Base-by-base conservation (phyloP, 1,140 invertebrate genomes). In the Hyles euphorbiae region DNA sequence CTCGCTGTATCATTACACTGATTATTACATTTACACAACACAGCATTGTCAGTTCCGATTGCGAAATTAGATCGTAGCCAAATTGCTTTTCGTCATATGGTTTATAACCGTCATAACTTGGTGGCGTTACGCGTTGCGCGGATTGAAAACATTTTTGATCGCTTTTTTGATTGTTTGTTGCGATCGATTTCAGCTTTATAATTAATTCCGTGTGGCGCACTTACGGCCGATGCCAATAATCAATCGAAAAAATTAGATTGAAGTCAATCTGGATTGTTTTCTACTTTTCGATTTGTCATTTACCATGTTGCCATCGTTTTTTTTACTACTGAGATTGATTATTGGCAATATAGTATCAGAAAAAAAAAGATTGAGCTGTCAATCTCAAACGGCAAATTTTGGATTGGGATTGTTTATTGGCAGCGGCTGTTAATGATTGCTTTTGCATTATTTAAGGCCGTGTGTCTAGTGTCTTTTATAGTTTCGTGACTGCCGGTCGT, bases 71-170 rank as follows among this genome's bases (percentile, higher is more conserved):
- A 72, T 73, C 73, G 61, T 60, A 70, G 61, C 72, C 68, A 73
- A 81, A 82, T 81, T 76, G 71, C 70, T 78, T 83, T 81, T 83
- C 79, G 74, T 78, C 79, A 82, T 77, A 76, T 75, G 61, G 68
- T 71, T 59, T 60, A 70, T 67, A 73, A 60, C 70, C 50, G 65
- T 61, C 58, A 63, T 40, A 65, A 73, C 63, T 63, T 66, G 72
- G 62, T 63, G 68, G 56, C 58, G 60, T 61, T 72, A 65, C 67
- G 60, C 58, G 61, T 60, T 43, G 53, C 49, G 43, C 49, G 61
- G 47, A 54, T 52, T 53, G 58, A 63, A 53, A 58, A 57, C 49
- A 5, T 40, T 40, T 5, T 8, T 5, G 8, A 40, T 40, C 36
- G 36, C 36, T 1, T 62, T 1, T 62, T 59, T 49, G 54, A 36